Evolutionary conservation across 2,113 vertebrate genomes (phyloP).

Genomic region (Cebidichthys violaceus): DNA sequence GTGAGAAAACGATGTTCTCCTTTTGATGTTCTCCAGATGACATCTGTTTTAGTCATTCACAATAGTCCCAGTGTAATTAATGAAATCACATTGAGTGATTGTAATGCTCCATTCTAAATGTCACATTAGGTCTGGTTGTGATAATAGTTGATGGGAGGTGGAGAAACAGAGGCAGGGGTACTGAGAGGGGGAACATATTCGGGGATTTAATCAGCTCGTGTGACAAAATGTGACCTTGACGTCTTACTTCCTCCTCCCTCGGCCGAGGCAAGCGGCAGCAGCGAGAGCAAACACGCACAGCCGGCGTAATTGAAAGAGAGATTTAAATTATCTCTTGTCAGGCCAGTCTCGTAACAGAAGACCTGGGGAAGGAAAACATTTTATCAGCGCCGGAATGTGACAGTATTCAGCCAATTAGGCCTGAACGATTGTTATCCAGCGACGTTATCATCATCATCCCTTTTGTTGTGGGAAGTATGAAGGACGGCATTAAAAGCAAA

Average conservation of each 20-base stretch:
- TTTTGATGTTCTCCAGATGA: conserved; percentile 48
- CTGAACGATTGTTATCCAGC: conserved; percentile 63
- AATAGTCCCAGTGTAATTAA: conserved; percentile 70
- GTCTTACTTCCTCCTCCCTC: conserved; percentile 41
- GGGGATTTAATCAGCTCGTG: conserved; percentile 72
- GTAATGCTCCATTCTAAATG: conserved; percentile 73
- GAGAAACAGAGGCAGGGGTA: conserved; percentile 34
- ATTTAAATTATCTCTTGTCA: conserved; percentile 67
- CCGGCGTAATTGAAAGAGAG: conserved; percentile 56
- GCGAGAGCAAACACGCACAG: conserved; percentile 37
- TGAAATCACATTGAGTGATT: conserved; percentile 68
- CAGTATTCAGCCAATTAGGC: conserved; percentile 65
- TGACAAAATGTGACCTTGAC: conserved; percentile 73
- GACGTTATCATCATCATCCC: conserved; percentile 51
- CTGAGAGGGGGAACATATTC: conserved; percentile 47
- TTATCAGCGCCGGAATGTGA: conserved; percentile 46
- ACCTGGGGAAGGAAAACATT: conserved; percentile 26
- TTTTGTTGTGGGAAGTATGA: conserved; percentile 54
- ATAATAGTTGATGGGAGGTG: conserved; percentile 69
- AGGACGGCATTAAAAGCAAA: conserved; percentile 54
- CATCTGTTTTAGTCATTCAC: conserved; percentile 71
- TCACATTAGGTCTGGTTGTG: conserved; percentile 69
- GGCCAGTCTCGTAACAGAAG: conserved; percentile 23
- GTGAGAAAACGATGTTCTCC: conserved; percentile 40
- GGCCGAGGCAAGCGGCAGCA: conserved; percentile 34